These are phyloP conservation scores for Andinoacara biseriatus DNA, from an alignment of 2,113 vertebrate genomes.

Conservation along the genomic window DNA sequence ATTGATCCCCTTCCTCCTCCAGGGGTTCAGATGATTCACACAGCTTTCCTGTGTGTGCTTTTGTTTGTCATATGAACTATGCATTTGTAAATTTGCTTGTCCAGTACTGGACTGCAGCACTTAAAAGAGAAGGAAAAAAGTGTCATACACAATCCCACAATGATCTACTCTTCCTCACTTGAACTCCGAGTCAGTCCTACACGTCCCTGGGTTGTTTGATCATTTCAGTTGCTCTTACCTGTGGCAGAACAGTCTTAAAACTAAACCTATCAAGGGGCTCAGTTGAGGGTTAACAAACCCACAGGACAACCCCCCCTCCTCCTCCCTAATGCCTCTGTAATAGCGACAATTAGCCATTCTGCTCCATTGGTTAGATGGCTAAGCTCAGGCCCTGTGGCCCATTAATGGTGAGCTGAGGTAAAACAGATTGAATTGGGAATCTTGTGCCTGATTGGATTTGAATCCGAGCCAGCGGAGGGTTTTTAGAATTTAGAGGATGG, in stretches of 20 bases:
- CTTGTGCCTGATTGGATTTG: slow-evolving; percentile 45
- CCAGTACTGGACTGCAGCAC: not conserved
- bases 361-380: slow-evolving; percentile 39
- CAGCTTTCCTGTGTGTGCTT: not conserved
- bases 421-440: slow-evolving; percentile 27
- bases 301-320: slow-evolving; percentile 2
- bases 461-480: slow-evolving; percentile 22
- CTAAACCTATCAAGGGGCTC: slow-evolving; percentile 34
- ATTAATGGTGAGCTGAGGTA: slow-evolving; percentile 44
- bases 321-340: slow-evolving; percentile 52
- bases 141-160: not conserved
- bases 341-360: slow-evolving; percentile 61
- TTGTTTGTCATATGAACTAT: not conserved
- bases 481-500: slow-evolving; percentile 7
- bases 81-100: not conserved
- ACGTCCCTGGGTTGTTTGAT: slow-evolving; percentile 22
- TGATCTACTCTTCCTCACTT: not conserved
- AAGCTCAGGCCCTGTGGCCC: slow-evolving; percentile 32
- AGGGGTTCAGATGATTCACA: slow-evolving; percentile 29
- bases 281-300: slow-evolving; percentile 53
- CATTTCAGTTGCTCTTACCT: slow-evolving; percentile 33
- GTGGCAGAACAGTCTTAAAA: slow-evolving; percentile 30
- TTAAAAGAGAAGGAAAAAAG: not conserved
- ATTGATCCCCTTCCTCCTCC: slow-evolving; percentile 43
- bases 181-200: not conserved